A percentile compares a stretch with the other conserved stretches of the same genome.
These are phyloP conservation scores for Hetaerina americana DNA, from an alignment of 1,140 invertebrate genomes.

Conservation along the genomic window DNA sequence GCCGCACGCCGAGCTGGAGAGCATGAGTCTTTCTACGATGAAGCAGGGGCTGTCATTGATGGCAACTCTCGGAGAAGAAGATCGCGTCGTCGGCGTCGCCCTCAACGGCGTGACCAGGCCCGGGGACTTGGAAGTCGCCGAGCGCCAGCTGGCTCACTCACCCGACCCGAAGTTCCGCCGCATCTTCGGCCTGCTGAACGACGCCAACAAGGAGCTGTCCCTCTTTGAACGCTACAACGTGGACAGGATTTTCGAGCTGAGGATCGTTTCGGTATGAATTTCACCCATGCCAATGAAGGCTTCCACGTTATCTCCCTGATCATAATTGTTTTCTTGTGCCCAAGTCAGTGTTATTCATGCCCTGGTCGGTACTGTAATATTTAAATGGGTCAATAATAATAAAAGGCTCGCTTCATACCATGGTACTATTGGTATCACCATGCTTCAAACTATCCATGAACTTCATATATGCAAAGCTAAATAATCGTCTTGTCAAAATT, in stretches of 20 bases:
- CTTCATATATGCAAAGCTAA: too few species aligned
- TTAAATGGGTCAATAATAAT: too few species aligned
- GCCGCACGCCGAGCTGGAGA: constrained; percentile 53
- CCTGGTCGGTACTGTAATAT: too few species aligned
- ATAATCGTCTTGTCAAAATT: too few species aligned
- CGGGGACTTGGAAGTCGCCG: constrained; percentile 41
- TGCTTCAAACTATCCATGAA: too few species aligned
- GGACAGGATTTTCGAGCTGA: constrained; percentile 60
- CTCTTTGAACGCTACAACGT: constrained; percentile 48
- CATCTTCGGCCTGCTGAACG: constrained; percentile 49
- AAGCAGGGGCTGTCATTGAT: constrained; percentile 58
- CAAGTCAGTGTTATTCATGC: too few species aligned
- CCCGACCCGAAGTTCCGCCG: constrained; percentile 46
- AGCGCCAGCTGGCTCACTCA: constrained; percentile 39
- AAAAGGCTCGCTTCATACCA: too few species aligned
- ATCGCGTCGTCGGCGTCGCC: constrained; percentile 49
- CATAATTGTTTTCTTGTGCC: too few species aligned
- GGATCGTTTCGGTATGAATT: constrained; percentile 50
- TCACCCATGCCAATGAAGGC: too few species aligned
- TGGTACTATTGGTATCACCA: too few species aligned
- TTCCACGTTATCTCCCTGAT: too few species aligned
- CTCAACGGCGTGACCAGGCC: constrained; percentile 45
- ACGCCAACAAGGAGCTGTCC: constrained; percentile 44
- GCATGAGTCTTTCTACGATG: constrained; percentile 53
- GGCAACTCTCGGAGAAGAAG: constrained; percentile 40